A percentile compares a stretch with the other conserved stretches of the same genome.
Conservation (phyloP, 2,888 invertebrate species). For the Lagria hirta region DNA sequence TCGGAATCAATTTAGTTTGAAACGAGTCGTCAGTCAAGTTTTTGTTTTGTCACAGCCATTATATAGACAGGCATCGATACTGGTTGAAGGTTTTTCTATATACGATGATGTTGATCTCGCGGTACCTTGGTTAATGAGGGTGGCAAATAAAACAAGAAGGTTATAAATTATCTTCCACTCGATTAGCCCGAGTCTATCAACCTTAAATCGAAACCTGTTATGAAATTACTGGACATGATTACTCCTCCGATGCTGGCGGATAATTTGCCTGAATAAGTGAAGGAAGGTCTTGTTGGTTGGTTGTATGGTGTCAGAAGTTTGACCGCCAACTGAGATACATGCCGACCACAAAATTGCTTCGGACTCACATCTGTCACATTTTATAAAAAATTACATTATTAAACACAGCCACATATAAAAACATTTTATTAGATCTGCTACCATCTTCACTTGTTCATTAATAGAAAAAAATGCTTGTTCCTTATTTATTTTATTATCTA, state of each 20-base stretch:
- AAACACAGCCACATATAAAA: too few relatives aligned
- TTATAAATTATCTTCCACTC: conserved; percentile 53
- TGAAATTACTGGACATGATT: conserved; percentile 53
- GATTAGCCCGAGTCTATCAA: conserved; percentile 54
- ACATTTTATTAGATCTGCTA: too few relatives aligned
- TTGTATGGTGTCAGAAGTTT: conserved; percentile 26
- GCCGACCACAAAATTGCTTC: conserved; percentile 12
- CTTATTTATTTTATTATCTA: too few relatives aligned
- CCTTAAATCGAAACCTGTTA: conserved; percentile 55
- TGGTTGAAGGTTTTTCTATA: conserved; percentile 49
- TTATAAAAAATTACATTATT: too few relatives aligned
- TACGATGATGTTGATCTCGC: conserved; percentile 41
- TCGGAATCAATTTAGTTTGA: conserved; percentile 47
- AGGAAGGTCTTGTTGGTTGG: conserved; percentile 30
- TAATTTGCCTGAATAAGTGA: conserved; percentile 50
- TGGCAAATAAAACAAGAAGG: conserved; percentile 53
- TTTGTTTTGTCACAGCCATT: conserved; percentile 53
- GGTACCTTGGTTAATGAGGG: conserved; percentile 51
- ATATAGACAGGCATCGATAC: conserved; percentile 52
- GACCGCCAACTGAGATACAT: conserved; percentile 20
- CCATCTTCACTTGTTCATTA: too few relatives aligned
- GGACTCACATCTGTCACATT: too few relatives aligned
- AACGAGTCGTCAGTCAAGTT: conserved; percentile 51
- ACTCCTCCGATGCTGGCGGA: conserved; percentile 48
- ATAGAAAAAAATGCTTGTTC: too few relatives aligned